These are phyloP conservation scores for Denticeps clupeoides DNA, from an alignment of 2,797 vertebrate genomes.

Conservation along the genomic window DNA sequence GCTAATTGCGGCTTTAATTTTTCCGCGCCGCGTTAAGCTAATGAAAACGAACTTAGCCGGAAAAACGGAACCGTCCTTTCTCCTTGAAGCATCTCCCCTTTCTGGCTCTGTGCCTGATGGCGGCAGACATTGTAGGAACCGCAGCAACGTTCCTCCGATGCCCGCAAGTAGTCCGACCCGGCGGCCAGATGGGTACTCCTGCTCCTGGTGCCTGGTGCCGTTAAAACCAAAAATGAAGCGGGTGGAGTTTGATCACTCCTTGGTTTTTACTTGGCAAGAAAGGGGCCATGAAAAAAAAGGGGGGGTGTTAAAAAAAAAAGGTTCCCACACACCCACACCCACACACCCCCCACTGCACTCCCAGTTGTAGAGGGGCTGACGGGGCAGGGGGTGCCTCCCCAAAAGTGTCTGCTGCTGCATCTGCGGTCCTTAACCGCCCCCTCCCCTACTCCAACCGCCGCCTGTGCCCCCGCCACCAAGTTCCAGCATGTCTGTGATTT, in stretches of 20 bases:
- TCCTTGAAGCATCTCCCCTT: constrained; percentile 61
- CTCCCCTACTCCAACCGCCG: constrained; percentile 34
- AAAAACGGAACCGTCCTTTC: constrained; percentile 65
- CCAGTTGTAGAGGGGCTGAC: constrained; percentile 65
- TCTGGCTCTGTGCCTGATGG: constrained; percentile 79
- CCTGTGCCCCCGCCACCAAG: constrained; percentile 63
- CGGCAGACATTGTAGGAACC: constrained; percentile 74
- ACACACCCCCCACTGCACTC: constrained; percentile 43
- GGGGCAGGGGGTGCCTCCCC: constrained; percentile 69
- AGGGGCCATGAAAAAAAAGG: constrained; percentile 33
- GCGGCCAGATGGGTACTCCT: constrained; percentile 48
- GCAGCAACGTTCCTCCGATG: constrained; percentile 55
- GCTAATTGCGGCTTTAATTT: constrained; percentile 62
- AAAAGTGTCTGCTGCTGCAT: constrained; percentile 39
- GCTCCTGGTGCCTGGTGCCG: constrained; percentile 49
- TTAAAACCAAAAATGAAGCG: constrained; percentile 48
- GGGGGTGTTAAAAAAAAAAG: constrained; percentile 50
- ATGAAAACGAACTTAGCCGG: constrained; percentile 52
- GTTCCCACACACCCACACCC: constrained; percentile 62
- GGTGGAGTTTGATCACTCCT: constrained; percentile 68
- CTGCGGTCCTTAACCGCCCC: constrained; percentile 35
- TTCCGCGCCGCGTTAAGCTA: constrained; percentile 42
- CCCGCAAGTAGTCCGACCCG: constrained; percentile 61
- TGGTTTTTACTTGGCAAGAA: constrained; percentile 60
- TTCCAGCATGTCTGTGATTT: constrained; percentile 74